Evolutionary conservation across 1,140 invertebrate genomes (phyloP), one percentile per base, ranked within the genome.

Genomic region (Temnothorax longispinosus): DNA sequence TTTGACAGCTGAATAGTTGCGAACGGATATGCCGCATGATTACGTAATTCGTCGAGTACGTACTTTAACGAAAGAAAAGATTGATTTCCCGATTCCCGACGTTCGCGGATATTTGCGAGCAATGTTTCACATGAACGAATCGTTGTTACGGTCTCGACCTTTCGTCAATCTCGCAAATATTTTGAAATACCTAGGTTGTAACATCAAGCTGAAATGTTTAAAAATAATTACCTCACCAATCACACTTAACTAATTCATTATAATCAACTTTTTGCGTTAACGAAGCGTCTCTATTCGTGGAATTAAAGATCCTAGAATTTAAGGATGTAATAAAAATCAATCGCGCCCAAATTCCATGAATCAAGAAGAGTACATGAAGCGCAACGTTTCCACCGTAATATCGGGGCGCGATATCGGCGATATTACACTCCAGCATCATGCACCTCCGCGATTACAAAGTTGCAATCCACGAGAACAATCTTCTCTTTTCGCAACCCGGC

Each of bases 1-100:
- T 60, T 75, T 84, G 80, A 84, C 80, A 84, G 80, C 54, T 60
- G 52, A 74, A 84, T 74, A 74, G 41, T 62, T 50, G 56, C 41
- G 11, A 75, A 62, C 41, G 54, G n/a, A 74, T 47, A 58, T 60
- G 50, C 47, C 60, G 76, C 38, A 11, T 11, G 44, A 62, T 84
- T 84, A 60, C 44, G 54, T 60, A 74, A 84, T 74, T 60, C 21
- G 13, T 38, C 18, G 38, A 35, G 44, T 27, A 62, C 27, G 27
- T 41, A n/a, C 56, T 54, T 41, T 38, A 75, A 84, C 69, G 69
- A 84, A 47, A 56, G 50, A 72, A 72, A 60, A 5, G n/a, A 84
- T 60, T 50, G 69, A 84, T 75, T 74, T 41, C 54, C 54, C 41
- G 27, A 38, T 80, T 80, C 15, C 5, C 35, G 15, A 15, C 21